phyloP scores from a whole-genome alignment of 1,140 invertebrate species.

The Asobara japonica region DNA sequence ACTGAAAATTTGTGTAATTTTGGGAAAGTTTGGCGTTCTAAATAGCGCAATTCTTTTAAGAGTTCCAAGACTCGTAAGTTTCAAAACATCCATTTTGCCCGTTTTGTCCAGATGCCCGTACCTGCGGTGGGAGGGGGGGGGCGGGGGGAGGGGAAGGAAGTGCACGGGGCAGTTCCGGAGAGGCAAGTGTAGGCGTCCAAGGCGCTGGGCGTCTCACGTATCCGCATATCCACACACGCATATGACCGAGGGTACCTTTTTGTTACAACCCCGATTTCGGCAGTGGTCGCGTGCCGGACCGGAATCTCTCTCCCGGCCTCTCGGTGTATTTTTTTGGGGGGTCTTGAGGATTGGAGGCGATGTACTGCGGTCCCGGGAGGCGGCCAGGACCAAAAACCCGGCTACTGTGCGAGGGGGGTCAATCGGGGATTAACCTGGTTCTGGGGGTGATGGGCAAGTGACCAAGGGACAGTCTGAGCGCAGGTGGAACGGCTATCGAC shows the following conservation, averaged over 20 bases:
- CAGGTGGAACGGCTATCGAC: neutral
- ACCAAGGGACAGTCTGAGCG: constrained; percentile 17
- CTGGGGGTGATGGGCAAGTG: constrained; percentile 39
- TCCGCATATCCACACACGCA: constrained; percentile 37
- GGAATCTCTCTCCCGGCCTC: constrained; percentile 39
- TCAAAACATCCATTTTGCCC: no score
- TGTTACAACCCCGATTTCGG: constrained; percentile 47
- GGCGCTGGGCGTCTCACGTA: constrained; percentile 24
- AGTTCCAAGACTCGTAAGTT: no score
- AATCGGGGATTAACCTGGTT: constrained; percentile 60
- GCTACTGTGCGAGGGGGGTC: constrained; percentile 42
- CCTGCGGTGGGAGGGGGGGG: neutral
- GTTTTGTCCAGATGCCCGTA: no score
- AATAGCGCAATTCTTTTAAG: no score
- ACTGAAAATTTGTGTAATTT: no score
- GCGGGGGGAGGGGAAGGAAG: neutral
- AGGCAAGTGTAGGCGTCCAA: constrained; percentile 20
- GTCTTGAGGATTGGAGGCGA: neutral
- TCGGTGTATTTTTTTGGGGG: neutral
- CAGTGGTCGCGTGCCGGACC: constrained; percentile 56
- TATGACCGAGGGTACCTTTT: constrained; percentile 48
- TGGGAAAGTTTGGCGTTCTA: no score
- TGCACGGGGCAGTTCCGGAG: neutral
- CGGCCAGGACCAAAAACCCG: neutral
- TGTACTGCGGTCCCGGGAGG: neutral